A percentile compares a stretch with the other conserved stretches of the same genome.
phyloP scores from a whole-genome alignment of 2,888 invertebrate genomes.

The Eretmocerus hayati region DNA sequence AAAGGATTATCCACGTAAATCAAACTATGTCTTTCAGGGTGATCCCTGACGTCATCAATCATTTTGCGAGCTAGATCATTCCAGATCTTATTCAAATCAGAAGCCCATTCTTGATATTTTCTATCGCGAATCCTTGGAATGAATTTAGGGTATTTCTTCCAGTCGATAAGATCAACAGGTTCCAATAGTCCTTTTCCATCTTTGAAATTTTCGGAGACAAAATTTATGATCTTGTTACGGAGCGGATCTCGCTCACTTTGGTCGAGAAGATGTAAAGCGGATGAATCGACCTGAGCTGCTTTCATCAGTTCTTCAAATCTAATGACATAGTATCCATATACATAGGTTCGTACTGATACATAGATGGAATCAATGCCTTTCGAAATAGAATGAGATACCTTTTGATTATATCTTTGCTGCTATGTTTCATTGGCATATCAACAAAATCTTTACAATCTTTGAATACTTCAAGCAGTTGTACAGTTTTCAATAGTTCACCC shows the following conservation, averaged over 20 bases:
- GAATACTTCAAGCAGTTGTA: constrained; percentile 35
- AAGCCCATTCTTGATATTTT: constrained; percentile 65
- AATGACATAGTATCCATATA: no score
- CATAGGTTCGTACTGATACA: no score
- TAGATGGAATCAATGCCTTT: no score
- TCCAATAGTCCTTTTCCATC: no score
- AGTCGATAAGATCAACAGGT: constrained; percentile 66
- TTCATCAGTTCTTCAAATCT: constrained; percentile 41
- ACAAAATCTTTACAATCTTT: constrained; percentile 44
- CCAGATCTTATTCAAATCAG: constrained; percentile 67
- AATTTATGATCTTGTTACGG: no score
- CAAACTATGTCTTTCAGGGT: constrained; percentile 74
- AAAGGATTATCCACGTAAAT: constrained; percentile 83
- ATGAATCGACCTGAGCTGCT: no score
- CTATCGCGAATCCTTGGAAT: constrained; percentile 65
- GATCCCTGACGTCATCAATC: constrained; percentile 60
- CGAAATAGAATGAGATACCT: no score
- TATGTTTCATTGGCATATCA: constrained; percentile 36
- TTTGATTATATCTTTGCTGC: constrained; percentile 34
- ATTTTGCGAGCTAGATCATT: constrained; percentile 69
- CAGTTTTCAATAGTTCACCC: constrained; percentile 35
- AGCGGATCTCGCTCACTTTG: no score
- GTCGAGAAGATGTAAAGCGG: no score
- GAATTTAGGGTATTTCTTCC: constrained; percentile 67
- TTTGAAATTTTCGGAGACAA: constrained; percentile 60